Evolutionary conservation across 1,140 invertebrate genomes (phyloP), one percentile per base, ranked within the genome.

Genomic region (Halesus radiatus): DNA sequence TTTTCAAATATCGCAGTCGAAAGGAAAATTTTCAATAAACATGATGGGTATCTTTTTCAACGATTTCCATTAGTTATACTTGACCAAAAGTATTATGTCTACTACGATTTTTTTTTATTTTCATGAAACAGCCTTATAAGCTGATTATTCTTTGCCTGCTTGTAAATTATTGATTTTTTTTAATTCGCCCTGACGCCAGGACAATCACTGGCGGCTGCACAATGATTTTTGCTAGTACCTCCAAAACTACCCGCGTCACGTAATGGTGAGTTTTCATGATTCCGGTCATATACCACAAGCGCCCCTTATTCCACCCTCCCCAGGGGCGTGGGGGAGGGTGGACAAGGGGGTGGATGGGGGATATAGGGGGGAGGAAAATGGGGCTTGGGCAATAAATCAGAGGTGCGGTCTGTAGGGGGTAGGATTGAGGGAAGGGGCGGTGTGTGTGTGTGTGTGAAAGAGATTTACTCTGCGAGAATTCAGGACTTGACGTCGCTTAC

Each of bases 401-500:
- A 66, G 80, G 77, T 62, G 79, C 76, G 79, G 75, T 64, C 76
- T 54, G 72, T 16, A 37, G 23, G 29, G 53, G 58, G 32, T 66
- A 53, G 74, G 64, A 16, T 6, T 26, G 20, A 64, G 26, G 70
- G 54, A 13, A 45, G 32, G 60, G 76, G 37, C 58, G 13, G 22
- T n/a, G 16, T 52, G 45, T 56, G 72, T 54, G 18, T 78, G 75
- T 73, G 76, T 64, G 66, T 76, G 70, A 81, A 76, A 81, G 81
- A 82, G 81, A 82, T 82, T 81, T 81, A 81, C 80, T 78, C 73
- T 73, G 72, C 53, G 81, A 79, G 81, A 82, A 76, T 82, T 82
- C 60, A 68, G 76, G 79, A 79, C 73, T 79, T 76, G 60, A 54
- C 77, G 73, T 76, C 64, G 62, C 78, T 58, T 73, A 74, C 78